Evolutionary conservation across 2,888 invertebrate genomes (phyloP).

Genomic region (Platycheirus albimanus): DNA sequence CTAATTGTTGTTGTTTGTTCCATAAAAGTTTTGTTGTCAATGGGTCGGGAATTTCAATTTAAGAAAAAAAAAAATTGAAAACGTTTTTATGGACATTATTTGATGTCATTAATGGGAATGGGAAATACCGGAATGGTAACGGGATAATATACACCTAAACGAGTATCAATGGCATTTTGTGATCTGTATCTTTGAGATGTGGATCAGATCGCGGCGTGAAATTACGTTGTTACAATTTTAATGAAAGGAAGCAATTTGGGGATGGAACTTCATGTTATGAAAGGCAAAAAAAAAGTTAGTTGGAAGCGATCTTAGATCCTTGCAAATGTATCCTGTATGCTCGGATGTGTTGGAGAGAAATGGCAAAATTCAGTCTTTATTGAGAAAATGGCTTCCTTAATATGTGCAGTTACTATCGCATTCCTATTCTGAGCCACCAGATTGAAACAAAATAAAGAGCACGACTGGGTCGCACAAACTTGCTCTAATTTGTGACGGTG

Average conservation of each 20-base stretch:
- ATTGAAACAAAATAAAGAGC: too few relatives aligned
- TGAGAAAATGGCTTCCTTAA: too few relatives aligned
- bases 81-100: slow-evolving; percentile 63
- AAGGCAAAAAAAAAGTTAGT: too few relatives aligned
- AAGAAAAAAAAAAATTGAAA: too few relatives aligned
- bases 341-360: too few relatives aligned
- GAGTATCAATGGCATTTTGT: slow-evolving; percentile 45
- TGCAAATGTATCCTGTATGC: too few relatives aligned
- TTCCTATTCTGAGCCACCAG: too few relatives aligned
- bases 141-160: slow-evolving; percentile 54
- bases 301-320: too few relatives aligned
- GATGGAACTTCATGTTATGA: neutral
- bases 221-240: slow-evolving; percentile 32
- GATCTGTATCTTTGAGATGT: slow-evolving; percentile 38
- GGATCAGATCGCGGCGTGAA: slow-evolving; percentile 20
- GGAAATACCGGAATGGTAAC: slow-evolving; percentile 47
- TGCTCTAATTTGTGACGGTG: too few relatives aligned
- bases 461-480: too few relatives aligned
- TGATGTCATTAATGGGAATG: slow-evolving; percentile 66
- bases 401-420: too few relatives aligned
- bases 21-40: slow-evolving; percentile 44
- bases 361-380: too few relatives aligned
- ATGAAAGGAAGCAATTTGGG: neutral
- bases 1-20: slow-evolving; percentile 68
- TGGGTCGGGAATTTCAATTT: slow-evolving; percentile 32